phyloP scores from a whole-genome alignment of 64 coral and sea anemone genomes.

The Dendronephthya gigantea region DNA sequence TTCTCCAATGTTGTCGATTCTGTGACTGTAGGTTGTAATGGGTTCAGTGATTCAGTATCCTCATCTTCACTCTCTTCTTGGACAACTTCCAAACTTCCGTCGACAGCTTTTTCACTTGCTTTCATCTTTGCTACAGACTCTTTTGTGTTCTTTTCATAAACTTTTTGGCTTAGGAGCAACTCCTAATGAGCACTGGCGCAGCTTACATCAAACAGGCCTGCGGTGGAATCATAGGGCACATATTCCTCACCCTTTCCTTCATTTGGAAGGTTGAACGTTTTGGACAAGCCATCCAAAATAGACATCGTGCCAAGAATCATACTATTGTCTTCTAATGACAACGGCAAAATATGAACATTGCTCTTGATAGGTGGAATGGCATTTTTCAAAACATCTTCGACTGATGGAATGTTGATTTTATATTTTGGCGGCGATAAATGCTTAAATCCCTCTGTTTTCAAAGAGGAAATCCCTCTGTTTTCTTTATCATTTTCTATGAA shows the following conservation, averaged over 20 bases:
- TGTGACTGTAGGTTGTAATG: no score
- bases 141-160: neutral
- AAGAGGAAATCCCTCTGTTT: no score
- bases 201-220: neutral
- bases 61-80: neutral
- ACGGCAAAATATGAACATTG: neutral
- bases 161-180: neutral
- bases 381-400: neutral
- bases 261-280: neutral
- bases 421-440: neutral
- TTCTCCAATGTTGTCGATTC: constrained; percentile 11
- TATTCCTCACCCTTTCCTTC: neutral
- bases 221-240: neutral
- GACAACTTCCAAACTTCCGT: neutral
- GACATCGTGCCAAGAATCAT: neutral
- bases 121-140: neutral
- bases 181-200: neutral
- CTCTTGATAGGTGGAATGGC: neutral
- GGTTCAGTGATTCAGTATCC: neutral
- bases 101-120: neutral
- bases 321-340: constrained; percentile 9
- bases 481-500: neutral
- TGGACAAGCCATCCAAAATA: neutral
- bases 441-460: neutral
- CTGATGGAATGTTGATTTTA: neutral